A percentile compares a stretch with the other conserved stretches of the same genome.
Evolutionary conservation across 1,140 invertebrate genomes (phyloP).

Genomic region (Drosophila bocqueti): DNA sequence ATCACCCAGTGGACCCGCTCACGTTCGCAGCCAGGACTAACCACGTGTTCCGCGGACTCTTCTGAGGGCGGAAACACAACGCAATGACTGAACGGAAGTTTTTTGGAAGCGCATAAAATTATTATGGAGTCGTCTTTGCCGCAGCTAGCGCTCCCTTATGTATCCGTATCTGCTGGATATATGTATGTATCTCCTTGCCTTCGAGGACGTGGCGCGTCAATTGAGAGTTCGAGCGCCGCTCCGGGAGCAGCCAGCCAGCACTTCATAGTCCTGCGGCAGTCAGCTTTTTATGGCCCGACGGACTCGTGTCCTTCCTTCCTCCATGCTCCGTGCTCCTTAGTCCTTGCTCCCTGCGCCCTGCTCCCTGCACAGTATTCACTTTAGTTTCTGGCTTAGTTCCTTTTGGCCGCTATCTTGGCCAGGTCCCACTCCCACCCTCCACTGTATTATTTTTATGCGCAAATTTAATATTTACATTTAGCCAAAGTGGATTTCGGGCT

Average conservation of each 20-base stretch:
- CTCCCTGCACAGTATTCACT: conserved; percentile 43
- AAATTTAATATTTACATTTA: conserved; percentile 82
- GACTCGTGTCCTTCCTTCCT: conserved; percentile 11
- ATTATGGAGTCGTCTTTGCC: conserved; percentile 74
- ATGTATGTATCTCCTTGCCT: conserved; percentile 20
- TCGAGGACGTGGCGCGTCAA: conserved; percentile 64
- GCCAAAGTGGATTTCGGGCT: conserved; percentile 74
- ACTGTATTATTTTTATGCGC: conserved; percentile 72
- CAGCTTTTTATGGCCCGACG: conserved; percentile 57
- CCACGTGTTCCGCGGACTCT: conserved; percentile 20
- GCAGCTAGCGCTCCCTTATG: neutral
- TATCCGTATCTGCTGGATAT: conserved; percentile 24
- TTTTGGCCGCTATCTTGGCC: conserved; percentile 12
- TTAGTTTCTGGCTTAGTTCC: conserved; percentile 58
- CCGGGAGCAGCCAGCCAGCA: conserved; percentile 56
- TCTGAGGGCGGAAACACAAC: conserved; percentile 65
- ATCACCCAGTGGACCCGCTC: neutral
- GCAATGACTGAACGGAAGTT: conserved; percentile 81
- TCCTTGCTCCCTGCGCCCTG: no score
- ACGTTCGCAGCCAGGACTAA: conserved; percentile 15
- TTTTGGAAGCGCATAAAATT: conserved; percentile 83
- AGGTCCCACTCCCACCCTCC: conserved; percentile 2
- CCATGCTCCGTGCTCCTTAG: neutral
- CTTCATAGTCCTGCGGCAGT: conserved; percentile 66
- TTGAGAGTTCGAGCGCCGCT: conserved; percentile 53